Evolutionary conservation across 2,113 vertebrate species (phyloP).

Genomic region (Clarias batrachus): DNA sequence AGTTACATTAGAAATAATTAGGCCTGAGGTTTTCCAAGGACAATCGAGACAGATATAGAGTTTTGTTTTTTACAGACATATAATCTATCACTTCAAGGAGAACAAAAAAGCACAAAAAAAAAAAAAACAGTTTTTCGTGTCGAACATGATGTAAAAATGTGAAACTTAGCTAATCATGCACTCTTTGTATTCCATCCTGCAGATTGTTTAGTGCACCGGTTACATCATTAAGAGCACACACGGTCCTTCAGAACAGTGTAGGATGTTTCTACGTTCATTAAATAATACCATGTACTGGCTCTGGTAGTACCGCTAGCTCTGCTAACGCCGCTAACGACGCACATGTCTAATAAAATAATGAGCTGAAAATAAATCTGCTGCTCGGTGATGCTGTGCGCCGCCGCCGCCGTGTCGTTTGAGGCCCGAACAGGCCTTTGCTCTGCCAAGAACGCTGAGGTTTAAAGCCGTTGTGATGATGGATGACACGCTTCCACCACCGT

Average conservation of each 20-base stretch:
- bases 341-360: constrained; percentile 10
- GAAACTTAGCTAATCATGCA: background rate
- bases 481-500: constrained; percentile 70
- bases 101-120: background rate
- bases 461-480: constrained; percentile 74
- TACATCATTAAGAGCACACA: constrained; percentile 7
- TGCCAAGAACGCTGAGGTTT: constrained; percentile 59
- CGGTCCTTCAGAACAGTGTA: background rate
- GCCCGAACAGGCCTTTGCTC: constrained; percentile 48
- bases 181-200: background rate
- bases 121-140: background rate
- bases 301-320: background rate
- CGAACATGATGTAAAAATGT: background rate
- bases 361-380: constrained; percentile 31
- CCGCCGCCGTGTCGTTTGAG: constrained; percentile 22
- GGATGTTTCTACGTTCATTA: background rate
- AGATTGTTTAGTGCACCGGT: background rate
- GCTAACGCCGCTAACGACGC: background rate
- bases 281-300: background rate
- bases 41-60: background rate
- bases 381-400: constrained; percentile 10
- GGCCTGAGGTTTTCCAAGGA: background rate
- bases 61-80: background rate
- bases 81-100: background rate
- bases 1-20: background rate